These are phyloP conservation scores for Gavia stellata DNA, from an alignment of 2,113 vertebrate species.

Conservation along the genomic window DNA sequence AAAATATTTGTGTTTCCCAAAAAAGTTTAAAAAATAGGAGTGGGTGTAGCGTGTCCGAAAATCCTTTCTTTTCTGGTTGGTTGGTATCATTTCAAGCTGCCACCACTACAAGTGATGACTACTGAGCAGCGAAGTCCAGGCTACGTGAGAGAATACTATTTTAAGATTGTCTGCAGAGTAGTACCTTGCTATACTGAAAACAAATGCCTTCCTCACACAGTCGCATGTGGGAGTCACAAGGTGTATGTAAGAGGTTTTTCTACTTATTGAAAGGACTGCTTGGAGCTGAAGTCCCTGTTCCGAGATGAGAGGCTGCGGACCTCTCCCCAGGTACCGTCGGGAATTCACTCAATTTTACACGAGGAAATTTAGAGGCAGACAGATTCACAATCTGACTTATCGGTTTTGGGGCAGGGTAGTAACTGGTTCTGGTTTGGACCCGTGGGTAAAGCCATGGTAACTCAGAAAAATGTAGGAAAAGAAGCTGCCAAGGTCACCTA, in stretches of 20 bases:
- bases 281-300: background rate
- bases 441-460: background rate
- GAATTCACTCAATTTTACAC: background rate
- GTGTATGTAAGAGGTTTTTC: background rate
- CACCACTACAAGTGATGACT: background rate
- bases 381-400: background rate
- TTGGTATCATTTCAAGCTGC: background rate
- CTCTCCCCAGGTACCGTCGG: background rate
- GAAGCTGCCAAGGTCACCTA: background rate
- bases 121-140: background rate
- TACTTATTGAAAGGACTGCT: background rate
- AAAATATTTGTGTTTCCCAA: background rate
- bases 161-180: background rate
- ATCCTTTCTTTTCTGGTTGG: background rate
- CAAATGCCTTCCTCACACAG: background rate
- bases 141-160: background rate
- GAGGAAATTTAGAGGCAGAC: background rate
- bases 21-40: background rate
- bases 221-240: background rate
- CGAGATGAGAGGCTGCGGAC: background rate
- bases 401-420: background rate
- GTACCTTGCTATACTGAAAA: background rate
- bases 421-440: background rate
- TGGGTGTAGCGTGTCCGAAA: background rate
- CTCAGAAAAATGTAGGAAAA: background rate